phyloP scores from a whole-genome alignment of 1,140 invertebrate species.

The Amphibalanus amphitrite region DNA sequence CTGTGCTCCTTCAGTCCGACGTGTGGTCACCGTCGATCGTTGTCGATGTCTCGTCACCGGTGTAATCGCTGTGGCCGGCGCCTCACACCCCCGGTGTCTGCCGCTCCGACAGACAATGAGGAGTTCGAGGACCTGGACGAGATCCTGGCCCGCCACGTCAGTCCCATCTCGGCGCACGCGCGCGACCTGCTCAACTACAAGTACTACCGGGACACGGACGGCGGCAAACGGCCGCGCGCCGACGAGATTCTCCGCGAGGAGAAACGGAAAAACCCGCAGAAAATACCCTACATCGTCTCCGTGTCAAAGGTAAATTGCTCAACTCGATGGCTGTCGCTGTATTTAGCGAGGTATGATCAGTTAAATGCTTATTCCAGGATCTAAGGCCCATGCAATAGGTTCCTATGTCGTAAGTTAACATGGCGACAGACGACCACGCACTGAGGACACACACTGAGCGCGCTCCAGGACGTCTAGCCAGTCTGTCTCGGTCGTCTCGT shows the following conservation, averaged over 20 bases:
- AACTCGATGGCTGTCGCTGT: no score
- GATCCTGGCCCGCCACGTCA: slow-evolving; percentile 90
- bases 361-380: no score
- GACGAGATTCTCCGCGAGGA: slow-evolving; percentile 74
- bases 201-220: slow-evolving; percentile 21
- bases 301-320: slow-evolving; percentile 53
- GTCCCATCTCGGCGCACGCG: slow-evolving; percentile 84
- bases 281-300: slow-evolving; percentile 82
- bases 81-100: no score
- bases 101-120: slow-evolving; percentile 36
- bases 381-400: no score
- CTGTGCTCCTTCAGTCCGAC: slow-evolving; percentile 90
- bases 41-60: slow-evolving; percentile 76
- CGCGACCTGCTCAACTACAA: slow-evolving; percentile 81
- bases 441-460: no score
- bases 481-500: no score
- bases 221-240: slow-evolving; percentile 46
- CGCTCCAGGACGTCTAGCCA: no score
- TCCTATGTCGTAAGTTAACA: no score
- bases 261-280: slow-evolving; percentile 62
- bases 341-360: no score
- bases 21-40: slow-evolving; percentile 89
- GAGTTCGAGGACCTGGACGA: slow-evolving; percentile 98
- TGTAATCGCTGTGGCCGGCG: no score
- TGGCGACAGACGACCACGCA: no score